Evolutionary conservation across 2,797 vertebrate species (phyloP), one percentile per base, ranked within the genome.

Genomic region (Brachyalestes nurse): DNA sequence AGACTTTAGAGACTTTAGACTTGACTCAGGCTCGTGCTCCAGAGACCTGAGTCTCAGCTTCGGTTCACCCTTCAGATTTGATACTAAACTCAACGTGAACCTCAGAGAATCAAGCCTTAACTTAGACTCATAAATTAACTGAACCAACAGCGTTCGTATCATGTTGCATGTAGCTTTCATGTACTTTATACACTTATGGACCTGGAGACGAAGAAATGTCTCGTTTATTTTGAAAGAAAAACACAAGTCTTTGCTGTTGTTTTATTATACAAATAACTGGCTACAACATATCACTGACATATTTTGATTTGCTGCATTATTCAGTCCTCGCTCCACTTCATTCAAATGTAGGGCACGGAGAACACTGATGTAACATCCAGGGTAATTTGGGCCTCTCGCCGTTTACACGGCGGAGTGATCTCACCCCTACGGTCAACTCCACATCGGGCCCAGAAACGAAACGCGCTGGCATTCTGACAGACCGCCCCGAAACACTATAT

Each of bases 401-500:
- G 51, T 76, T 82, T 70, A 72, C 67, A 70, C 42, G 10, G 47
- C 61, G 72, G 53, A 75, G 74, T 86, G 75, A 82, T 67, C 80
- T 84, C 82, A 86, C 64, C 25, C 60, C 77, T 38, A 69, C 74
- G 55, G 73, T 76, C 73, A 82, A 21, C 82, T 82, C 17, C 58
- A 75, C 40, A 57, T 57, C 71, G 25, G 77, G 55, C 81, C 78
- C 62, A 72, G 71, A 76, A 60, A 69, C 65, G 64, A 51, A 82
- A 77, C 21, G 61, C 25, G 34, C 65, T 75, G 82, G 72, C 67
- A 65, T 53, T 73, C 72, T 77, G 82, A 84, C 73, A 77, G 58
- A 28, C 49, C 58, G 7, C 67, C 62, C 12, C 64, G 82, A 82
- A 81, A 86, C 74, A 77, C 69, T 82, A 82, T 74, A 86, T 80